These are phyloP conservation scores for Chaetura pelagica DNA, from an alignment of 2,113 vertebrate species.

Conservation along the genomic window DNA sequence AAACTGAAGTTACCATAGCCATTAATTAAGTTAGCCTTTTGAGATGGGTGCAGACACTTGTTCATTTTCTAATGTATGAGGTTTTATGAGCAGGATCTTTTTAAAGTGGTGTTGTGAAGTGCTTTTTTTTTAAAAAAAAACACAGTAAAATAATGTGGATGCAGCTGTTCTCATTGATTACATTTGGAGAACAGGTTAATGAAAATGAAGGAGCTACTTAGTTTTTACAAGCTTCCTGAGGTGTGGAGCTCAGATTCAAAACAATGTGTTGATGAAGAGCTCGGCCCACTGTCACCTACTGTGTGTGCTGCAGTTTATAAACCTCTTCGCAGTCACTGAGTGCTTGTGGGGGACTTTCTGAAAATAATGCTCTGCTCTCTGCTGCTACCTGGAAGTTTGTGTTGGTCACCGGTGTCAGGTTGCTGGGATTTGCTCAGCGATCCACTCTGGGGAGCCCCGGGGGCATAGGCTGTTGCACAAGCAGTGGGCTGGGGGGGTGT, in stretches of 20 bases:
- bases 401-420: no score
- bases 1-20: background rate
- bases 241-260: background rate
- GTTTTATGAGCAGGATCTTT: background rate
- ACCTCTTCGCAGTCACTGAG: background rate
- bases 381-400: background rate
- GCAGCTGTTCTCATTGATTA: background rate
- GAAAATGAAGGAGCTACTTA: background rate
- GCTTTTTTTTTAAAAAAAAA: background rate
- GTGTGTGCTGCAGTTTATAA: background rate
- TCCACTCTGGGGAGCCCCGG: accelerated
- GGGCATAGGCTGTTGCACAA: background rate
- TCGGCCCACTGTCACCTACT: accelerated
- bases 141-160: background rate
- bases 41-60: background rate
- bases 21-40: background rate
- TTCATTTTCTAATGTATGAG: background rate
- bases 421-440: background rate
- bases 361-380: no score
- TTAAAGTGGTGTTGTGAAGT: background rate
- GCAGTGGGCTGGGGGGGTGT: accelerated
- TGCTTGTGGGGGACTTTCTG: background rate
- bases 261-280: background rate
- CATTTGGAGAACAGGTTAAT: background rate
- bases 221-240: background rate